phyloP scores from a whole-genome alignment of 1,140 invertebrate genomes.

The Trichoplusia ni region DNA sequence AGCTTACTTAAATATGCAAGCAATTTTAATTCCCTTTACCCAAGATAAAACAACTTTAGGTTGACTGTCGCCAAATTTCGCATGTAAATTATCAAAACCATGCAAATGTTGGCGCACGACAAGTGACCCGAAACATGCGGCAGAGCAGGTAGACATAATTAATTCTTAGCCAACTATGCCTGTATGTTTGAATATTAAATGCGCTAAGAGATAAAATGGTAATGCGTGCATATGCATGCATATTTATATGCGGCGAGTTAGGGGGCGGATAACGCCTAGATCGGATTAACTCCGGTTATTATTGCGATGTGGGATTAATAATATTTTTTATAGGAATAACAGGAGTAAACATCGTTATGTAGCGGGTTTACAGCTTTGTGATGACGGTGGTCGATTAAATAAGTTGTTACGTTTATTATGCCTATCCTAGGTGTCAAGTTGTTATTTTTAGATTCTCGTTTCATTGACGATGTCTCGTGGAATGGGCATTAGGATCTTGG shows the following conservation, averaged over 20 bases:
- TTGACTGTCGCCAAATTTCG: no score
- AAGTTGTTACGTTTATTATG: no score
- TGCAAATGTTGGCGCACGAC: background rate
- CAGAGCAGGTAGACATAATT: conserved; percentile 42
- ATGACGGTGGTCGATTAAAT: no score
- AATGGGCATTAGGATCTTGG: no score
- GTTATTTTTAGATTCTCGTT: no score
- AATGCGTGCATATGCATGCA: conserved; percentile 69
- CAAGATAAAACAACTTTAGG: no score
- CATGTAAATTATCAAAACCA: background rate
- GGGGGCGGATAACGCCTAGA: conserved; percentile 55
- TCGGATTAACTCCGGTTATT: conserved; percentile 25
- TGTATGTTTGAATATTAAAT: conserved; percentile 76
- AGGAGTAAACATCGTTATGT: no score
- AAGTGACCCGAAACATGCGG: background rate
- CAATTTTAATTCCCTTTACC: no score
- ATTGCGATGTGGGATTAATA: background rate
- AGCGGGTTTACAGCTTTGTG: no score
- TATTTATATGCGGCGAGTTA: conserved; percentile 63
- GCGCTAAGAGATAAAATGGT: conserved; percentile 76
- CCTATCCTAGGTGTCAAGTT: no score
- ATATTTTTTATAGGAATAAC: no score
- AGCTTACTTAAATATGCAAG: background rate
- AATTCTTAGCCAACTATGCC: conserved; percentile 68
- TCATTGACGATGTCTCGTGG: no score